Conservation (phyloP, 2,113 vertebrate species). For the Cheirogaleus medius region DNA sequence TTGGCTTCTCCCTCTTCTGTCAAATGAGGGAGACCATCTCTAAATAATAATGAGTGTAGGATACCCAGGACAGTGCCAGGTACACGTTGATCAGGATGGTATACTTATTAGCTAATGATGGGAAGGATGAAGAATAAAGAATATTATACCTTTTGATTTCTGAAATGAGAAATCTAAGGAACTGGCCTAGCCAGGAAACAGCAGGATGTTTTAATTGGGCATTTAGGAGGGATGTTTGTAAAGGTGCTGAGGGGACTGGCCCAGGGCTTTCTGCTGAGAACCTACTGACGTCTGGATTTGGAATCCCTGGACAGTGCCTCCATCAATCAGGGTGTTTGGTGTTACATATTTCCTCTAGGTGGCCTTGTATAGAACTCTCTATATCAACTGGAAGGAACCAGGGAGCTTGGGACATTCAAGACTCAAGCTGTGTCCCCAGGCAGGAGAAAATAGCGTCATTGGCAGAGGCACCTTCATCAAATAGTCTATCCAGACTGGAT, state of each 20-base stretch:
- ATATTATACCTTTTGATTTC: background rate
- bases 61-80: background rate
- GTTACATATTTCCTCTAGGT: constrained; percentile 45
- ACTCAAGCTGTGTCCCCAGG: constrained; percentile 62
- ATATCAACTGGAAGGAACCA: constrained; percentile 75
- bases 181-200: background rate
- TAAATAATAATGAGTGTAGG: background rate
- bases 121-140: background rate
- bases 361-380: constrained; percentile 67
- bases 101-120: background rate
- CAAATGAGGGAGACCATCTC: background rate
- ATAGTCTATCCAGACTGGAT: constrained; percentile 67
- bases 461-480: constrained; percentile 65
- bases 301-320: constrained; percentile 71
- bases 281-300: constrained; percentile 13
- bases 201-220: background rate
- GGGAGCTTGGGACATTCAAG: background rate
- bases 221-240: too few relatives aligned
- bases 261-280: background rate
- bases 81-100: background rate
- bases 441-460: constrained; percentile 61
- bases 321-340: constrained; percentile 60
- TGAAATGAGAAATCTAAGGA: background rate
- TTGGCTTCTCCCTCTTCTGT: background rate
- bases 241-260: background rate